Conservation (phyloP, 2,797 vertebrate genomes). For the Thaleichthys pacificus region DNA sequence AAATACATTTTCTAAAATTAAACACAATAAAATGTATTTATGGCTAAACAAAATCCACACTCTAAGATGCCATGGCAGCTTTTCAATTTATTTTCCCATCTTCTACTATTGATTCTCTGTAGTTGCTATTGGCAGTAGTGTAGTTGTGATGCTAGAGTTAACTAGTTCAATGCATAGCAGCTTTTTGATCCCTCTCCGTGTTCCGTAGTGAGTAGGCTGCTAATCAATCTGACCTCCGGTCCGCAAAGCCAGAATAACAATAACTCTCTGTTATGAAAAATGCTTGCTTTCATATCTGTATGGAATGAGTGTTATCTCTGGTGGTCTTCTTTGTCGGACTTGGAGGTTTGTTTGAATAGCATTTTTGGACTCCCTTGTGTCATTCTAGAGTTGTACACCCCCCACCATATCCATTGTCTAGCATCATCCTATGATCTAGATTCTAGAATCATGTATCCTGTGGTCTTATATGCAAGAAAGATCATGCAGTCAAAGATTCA, state of each 20-base stretch:
- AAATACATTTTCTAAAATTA: slow-evolving; percentile 34
- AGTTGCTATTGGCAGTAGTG: slow-evolving; percentile 57
- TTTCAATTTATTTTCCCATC: slow-evolving; percentile 66
- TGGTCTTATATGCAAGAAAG: slow-evolving; percentile 46
- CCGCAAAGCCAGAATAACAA: slow-evolving; percentile 57
- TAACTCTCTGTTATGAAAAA: slow-evolving; percentile 42
- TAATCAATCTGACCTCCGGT: slow-evolving; percentile 67
- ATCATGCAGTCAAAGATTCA: background rate
- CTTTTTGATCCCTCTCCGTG: slow-evolving; percentile 63
- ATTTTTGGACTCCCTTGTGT: slow-evolving; percentile 63
- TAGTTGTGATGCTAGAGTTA: slow-evolving; percentile 75
- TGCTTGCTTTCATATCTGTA: slow-evolving; percentile 36
- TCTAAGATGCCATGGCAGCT: slow-evolving; percentile 79
- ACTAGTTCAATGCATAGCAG: slow-evolving; percentile 65
- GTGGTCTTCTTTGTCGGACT: slow-evolving; percentile 57
- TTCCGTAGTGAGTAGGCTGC: slow-evolving; percentile 63
- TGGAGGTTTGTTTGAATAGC: slow-evolving; percentile 69
- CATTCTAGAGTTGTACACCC: slow-evolving; percentile 66
- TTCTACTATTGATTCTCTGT: slow-evolving; percentile 64
- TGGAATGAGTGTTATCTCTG: slow-evolving; percentile 32
- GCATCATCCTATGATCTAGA: slow-evolving; percentile 52
- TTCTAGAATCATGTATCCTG: slow-evolving; percentile 46
- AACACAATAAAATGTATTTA: slow-evolving; percentile 19
- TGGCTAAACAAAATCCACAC: slow-evolving; percentile 7
- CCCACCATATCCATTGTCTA: slow-evolving; percentile 52